These are phyloP conservation scores for Anthrax anthrax DNA, from an alignment of 2,888 invertebrate species.

Conservation along the genomic window DNA sequence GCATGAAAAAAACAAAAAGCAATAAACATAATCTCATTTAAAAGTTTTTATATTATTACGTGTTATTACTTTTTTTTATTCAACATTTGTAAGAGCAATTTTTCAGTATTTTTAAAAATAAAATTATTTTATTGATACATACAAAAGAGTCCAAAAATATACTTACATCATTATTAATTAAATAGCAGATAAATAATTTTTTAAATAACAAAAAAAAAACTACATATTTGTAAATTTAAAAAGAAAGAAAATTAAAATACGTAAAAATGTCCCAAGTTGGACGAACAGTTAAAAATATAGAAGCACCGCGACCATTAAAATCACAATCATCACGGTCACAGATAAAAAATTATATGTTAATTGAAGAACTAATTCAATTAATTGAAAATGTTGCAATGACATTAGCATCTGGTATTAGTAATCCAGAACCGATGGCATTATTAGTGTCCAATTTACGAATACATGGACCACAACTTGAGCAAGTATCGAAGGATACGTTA, in stretches of 20 bases:
- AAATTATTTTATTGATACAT: no score
- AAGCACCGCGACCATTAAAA: conserved; percentile 60
- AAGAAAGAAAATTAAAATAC: not conserved
- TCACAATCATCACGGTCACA: conserved; percentile 39
- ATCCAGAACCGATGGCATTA: conserved; percentile 58
- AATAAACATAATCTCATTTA: no score
- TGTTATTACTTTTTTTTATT: no score
- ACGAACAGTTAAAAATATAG: conserved; percentile 57
- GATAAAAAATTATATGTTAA: conserved; percentile 37
- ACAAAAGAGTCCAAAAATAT: no score
- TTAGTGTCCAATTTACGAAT: conserved; percentile 70
- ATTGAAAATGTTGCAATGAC: conserved; percentile 68
- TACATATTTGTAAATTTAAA: no score
- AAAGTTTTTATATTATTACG: no score
- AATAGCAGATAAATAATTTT: no score
- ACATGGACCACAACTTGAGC: conserved; percentile 66
- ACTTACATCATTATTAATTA: no score
- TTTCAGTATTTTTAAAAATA: no score
- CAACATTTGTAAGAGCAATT: no score
- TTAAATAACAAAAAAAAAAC: no score
- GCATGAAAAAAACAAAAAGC: not conserved
- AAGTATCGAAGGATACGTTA: conserved; percentile 69
- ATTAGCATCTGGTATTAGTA: conserved; percentile 54
- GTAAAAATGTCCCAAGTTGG: conserved; percentile 41
- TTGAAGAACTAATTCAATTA: conserved; percentile 68